Percentiles rank a stretch among this genome's conserved stretches.
phyloP scores from a whole-genome alignment of 2,113 vertebrate genomes.

The Cnemophilus loriae region DNA sequence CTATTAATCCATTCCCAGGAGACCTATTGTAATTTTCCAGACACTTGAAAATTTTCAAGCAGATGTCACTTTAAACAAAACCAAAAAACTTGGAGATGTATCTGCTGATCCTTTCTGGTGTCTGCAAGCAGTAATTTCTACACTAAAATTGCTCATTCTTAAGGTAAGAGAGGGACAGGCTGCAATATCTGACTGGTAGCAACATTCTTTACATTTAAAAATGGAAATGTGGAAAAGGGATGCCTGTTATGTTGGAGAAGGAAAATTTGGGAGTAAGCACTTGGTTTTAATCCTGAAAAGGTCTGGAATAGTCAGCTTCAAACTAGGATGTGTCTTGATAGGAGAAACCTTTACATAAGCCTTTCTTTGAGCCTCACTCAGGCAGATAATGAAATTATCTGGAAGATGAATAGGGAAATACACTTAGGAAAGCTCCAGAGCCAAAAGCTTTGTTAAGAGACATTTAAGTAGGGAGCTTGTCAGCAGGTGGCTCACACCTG shows the following conservation, averaged over 20 bases:
- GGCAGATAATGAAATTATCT: not conserved
- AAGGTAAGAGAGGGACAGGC: not conserved
- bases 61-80: conserved; percentile 44
- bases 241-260: not conserved
- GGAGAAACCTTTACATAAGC: not conserved
- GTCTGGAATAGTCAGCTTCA: not conserved
- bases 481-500: not conserved
- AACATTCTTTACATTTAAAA: not conserved
- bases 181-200: not conserved
- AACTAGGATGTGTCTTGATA: not conserved
- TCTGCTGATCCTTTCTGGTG: not conserved
- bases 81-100: not conserved
- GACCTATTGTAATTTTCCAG: conserved; percentile 29
- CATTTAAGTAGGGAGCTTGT: not conserved
- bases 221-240: not conserved
- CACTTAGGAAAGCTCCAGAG: not conserved
- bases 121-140: not conserved
- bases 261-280: not conserved
- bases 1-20: conserved; percentile 24
- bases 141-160: not conserved
- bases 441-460: not conserved
- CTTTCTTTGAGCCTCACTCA: not conserved
- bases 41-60: conserved; percentile 32
- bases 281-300: not conserved
- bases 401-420: not conserved